Evolutionary conservation across 2,113 vertebrate species (phyloP), one percentile per base, ranked within the genome.

Genomic region (Dunckerocampus dactyliophorus): DNA sequence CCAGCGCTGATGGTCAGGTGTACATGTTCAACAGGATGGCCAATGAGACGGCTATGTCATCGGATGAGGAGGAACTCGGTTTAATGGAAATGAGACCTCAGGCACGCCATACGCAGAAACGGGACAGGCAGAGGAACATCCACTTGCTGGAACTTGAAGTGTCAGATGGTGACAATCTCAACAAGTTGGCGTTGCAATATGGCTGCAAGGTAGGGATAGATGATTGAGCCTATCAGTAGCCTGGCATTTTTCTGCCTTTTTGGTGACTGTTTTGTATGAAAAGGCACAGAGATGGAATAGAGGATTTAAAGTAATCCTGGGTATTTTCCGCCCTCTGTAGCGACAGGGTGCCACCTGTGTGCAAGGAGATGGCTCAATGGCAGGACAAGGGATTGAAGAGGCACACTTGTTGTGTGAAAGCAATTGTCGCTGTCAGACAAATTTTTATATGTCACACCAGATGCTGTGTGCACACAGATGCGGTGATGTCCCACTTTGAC

Each of bases 121-220:
- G 62, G 49, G 84, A 24, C 67, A 72, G 78, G 56, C 68, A 59
- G 0, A 82, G 83, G 7, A 88, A 88, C 0, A 16, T 92, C 61
- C 77, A 93, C 61, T 82, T 97, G 2, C 80, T 98, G 67, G 93
- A 95, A 69, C 84, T 90, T 4, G 86, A 93, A 65, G 48, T 98
- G 58, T 77, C 81, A 0, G 79, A 90, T 45, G 91, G 85, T 0
- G 96, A 99, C 85, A 98, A 57, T 48, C 93, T 99, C 47, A 95
- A 92, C 89, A 97, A 94, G 85, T 89, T 99, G 6, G 95, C 95
- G 6, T 90, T 99, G 59, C 95, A 95, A 64, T 99, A 98, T 3
- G 95, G 94, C 61, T 98, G 96, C 74, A 92, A 97, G 89, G 96
- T 97, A 90, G 89, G 45, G 19, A 13, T 9, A 2, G 12, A 14